A percentile compares a stretch with the other conserved stretches of the same genome.
Conservation (phyloP, 2,888 invertebrate genomes). For the Scaptomyza flava region DNA sequence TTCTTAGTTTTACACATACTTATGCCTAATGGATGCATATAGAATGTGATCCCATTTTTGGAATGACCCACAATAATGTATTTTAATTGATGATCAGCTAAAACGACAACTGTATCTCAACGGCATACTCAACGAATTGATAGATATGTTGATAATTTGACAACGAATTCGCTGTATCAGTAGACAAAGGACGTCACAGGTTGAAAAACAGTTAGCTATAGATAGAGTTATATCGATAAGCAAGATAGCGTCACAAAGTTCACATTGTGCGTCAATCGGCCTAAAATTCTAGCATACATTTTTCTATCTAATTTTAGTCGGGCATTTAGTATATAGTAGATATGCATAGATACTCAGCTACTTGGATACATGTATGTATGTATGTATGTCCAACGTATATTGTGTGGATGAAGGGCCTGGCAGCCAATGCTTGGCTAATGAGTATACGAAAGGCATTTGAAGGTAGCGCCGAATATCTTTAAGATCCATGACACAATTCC, state of each 20-base stretch:
- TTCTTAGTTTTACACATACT: not conserved
- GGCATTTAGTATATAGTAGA: constrained; percentile 27
- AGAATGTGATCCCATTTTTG: not conserved
- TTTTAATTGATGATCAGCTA: not conserved
- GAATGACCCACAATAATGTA: constrained; percentile 1
- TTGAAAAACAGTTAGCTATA: constrained; percentile 23
- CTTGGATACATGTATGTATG: constrained; percentile 18
- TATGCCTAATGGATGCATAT: constrained; percentile 2
- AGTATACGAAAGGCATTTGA: constrained; percentile 47
- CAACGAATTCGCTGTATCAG: constrained; percentile 44
- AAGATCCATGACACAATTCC: constrained; percentile 79
- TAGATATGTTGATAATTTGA: constrained; percentile 1
- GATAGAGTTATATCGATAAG: constrained; percentile 55
- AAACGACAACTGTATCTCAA: not conserved
- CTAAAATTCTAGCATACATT: constrained; percentile 41
- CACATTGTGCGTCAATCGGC: constrained; percentile 72
- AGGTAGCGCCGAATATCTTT: constrained; percentile 59
- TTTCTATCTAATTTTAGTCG: constrained; percentile 61
- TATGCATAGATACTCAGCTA: constrained; percentile 19
- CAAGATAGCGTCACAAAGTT: constrained; percentile 62
- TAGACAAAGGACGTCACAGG: constrained; percentile 40
- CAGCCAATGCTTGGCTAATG: constrained; percentile 58
- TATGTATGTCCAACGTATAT: constrained; percentile 29
- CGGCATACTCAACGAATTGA: not conserved
- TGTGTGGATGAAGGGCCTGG: constrained; percentile 25